Conservation (phyloP, 1,140 invertebrate species). For the Drosophila triauraria region DNA sequence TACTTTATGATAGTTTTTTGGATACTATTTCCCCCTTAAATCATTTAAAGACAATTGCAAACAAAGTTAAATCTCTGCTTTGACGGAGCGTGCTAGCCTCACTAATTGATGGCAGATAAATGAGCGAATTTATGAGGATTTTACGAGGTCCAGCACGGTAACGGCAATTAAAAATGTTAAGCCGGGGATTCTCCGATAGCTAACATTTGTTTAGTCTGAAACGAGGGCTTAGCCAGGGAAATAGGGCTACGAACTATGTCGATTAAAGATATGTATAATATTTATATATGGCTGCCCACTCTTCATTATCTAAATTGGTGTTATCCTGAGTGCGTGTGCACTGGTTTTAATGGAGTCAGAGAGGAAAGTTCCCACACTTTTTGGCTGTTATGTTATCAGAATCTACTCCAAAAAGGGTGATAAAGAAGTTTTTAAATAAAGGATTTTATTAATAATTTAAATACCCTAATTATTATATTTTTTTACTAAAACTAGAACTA, state of each 20-base stretch:
- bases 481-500: too few species aligned
- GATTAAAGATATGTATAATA: background rate
- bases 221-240: background rate
- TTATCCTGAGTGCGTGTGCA: background rate
- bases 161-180: conserved; percentile 8
- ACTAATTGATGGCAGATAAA: conserved; percentile 14
- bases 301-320: conserved; percentile 9
- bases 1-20: background rate
- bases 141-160: background rate
- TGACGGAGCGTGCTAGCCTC: background rate
- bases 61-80: background rate
- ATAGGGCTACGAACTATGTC: too few species aligned
- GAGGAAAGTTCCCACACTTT: background rate
- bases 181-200: conserved; percentile 8
- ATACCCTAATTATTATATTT: background rate
- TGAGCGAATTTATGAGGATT: conserved; percentile 10
- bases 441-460: too few species aligned
- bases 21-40: background rate
- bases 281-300: background rate
- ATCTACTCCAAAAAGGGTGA: background rate
- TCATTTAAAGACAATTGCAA: background rate
- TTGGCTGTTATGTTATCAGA: background rate
- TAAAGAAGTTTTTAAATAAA: too few species aligned
- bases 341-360: background rate
- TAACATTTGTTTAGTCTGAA: background rate